Conservation (phyloP, 2,888 invertebrate genomes). For the Synanthedon vespiformis region DNA sequence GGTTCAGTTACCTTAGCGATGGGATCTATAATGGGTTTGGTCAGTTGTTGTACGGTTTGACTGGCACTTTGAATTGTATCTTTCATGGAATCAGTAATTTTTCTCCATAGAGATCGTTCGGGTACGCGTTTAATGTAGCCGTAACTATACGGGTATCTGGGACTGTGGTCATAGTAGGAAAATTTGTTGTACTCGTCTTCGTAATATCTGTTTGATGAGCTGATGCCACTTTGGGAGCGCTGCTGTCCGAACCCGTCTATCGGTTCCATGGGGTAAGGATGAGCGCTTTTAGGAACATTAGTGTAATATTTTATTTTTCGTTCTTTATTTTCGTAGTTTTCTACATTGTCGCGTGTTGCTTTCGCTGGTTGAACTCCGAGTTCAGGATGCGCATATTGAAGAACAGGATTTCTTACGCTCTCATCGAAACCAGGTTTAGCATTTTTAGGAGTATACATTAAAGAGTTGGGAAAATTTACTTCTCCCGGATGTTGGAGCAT, state of each 20-base stretch:
- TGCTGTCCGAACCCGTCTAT: constrained; percentile 51
- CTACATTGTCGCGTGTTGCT: constrained; percentile 53
- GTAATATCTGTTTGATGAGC: constrained; percentile 51
- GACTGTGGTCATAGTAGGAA: constrained; percentile 68
- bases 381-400: constrained; percentile 85
- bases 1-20: constrained; percentile 73
- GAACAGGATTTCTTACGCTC: constrained; percentile 78
- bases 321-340: constrained; percentile 37
- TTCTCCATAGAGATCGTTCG: constrained; percentile 78
- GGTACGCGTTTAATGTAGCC: constrained; percentile 70
- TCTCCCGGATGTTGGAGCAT: constrained; percentile 78
- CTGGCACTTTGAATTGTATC: constrained; percentile 79
- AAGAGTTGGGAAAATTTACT: constrained; percentile 74
- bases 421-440: constrained; percentile 75
- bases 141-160: constrained; percentile 73
- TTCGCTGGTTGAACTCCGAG: constrained; percentile 82
- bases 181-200: constrained; percentile 66
- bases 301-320: constrained; percentile 64
- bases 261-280: constrained; percentile 69
- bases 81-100: constrained; percentile 78
- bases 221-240: constrained; percentile 53
- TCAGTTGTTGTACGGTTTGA: constrained; percentile 75
- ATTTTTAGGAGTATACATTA: constrained; percentile 73
- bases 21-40: constrained; percentile 72
- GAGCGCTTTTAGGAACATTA: constrained; percentile 66